Base-by-base conservation (phyloP, 2,888 invertebrate genomes). In the Latrodectus elegans region DNA sequence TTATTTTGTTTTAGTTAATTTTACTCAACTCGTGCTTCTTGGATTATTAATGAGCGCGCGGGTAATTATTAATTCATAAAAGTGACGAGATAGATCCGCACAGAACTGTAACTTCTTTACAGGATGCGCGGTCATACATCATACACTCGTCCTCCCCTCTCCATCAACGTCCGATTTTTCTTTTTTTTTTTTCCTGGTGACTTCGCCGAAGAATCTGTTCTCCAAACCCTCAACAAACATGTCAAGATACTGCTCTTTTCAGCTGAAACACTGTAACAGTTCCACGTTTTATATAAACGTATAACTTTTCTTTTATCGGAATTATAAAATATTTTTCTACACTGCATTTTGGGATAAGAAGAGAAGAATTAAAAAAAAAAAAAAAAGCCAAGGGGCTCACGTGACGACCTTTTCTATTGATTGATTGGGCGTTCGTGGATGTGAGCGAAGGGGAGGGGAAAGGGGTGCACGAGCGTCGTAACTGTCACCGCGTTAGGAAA, bases 361-460 rank as follows among this genome's bases (percentile, higher is more conserved):
- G 6, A 38, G 38, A 38, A 38, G 38, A 38, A 38, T 38, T 38
- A 9, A n/a, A 71, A 26, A 55, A 74, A n/a, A 68, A 12, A 26
- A 68, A 53, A 71, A 79, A 53, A 38, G 70, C 15, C n/a, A 38
- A 26, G 15, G 53, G 26, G 38, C 70, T 70, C 51, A 64, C 65
- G 77, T 77, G 77, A 71, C 55, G 84, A 84, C 84, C 60, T 73
- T 67, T 53, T 65, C 52, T 26, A 74, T 80, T 85, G 85, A 85
- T 85, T 74, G 85, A 85, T 85, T 68, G 75, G 68, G 51, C 75
- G 75, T 60, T 70, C 73, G 76, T 55, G 15, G 52, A 82, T 68
- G 67, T 4, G 15, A 38, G 14, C 9, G 65, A 15, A n/a, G 67
- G 64, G 74, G n/a, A 14, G 22, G 65, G 17, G 22, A 11, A 49